Evolutionary conservation across 1,140 invertebrate species (phyloP), one percentile per base, ranked within the genome.

Genomic region (Ostrea edulis): DNA sequence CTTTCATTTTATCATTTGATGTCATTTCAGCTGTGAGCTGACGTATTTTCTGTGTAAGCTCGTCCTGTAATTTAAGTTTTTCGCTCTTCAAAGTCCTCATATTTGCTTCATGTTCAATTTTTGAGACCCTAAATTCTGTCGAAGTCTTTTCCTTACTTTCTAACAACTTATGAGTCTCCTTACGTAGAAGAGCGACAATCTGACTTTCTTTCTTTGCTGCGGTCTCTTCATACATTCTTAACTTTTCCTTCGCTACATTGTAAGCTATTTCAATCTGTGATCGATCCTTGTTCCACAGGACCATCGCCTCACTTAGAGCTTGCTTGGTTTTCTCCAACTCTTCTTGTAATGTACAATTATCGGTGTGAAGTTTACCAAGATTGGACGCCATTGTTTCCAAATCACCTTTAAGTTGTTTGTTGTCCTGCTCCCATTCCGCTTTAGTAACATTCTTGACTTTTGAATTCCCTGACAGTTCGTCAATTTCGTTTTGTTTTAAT

Each of bases 251-350:
- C 2, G 90, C 89, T 14, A 93, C 90, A 86, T 92, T 92, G n/a
- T 92, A 62, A 4, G 92, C 91, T 22, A 84, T 82, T 52, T 92
- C 92, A 8, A 93, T 86, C 3, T 84, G 82, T 25, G 90, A 89
- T 11, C 91, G 88, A 62, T 93, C 92, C 53, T 90, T 90, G 62
- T 92, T 90, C 92, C 92, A 93, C 84, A 92, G 84, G 7, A 93
- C 58, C 92, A 93, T 92, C 0, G 92, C 92, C 55, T 92, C 92
- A 84, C 92, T 92, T 65, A 93, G 77, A 1, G 92, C 91, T 68
- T 91, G 90, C 83, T 91, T 92, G 2, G 91, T 87, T 82, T 92
- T 92, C 22, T 92, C 92, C 77, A 93, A 84, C 25, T 91, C 91
- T 22, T 62, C 87, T 65, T 91, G 88, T 14, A 91, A 20, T 0